These are phyloP conservation scores for Aegithalos caudatus DNA, from an alignment of 2,113 vertebrate genomes.

Conservation along the genomic window DNA sequence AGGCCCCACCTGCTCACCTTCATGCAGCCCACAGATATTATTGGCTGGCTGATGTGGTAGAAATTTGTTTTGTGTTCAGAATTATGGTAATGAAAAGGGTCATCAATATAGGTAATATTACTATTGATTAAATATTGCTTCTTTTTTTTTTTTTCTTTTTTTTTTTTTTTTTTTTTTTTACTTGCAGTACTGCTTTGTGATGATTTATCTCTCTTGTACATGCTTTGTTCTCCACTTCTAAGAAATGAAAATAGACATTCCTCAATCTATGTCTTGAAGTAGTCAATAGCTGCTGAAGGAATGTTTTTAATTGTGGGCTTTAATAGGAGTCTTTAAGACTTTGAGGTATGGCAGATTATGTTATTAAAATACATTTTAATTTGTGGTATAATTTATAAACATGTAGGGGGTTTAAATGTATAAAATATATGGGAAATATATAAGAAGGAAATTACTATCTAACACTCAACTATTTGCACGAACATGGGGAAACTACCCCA, in stretches of 20 bases:
- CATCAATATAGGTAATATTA: constrained; percentile 32
- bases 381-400: background rate
- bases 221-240: background rate
- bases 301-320: background rate
- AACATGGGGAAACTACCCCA: background rate
- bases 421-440: background rate
- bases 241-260: background rate
- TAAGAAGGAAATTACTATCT: background rate
- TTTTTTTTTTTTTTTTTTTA: background rate
- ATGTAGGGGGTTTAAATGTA: background rate
- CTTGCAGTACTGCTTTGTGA: background rate
- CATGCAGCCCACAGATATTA: background rate
- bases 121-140: constrained; percentile 35
- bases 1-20: background rate
- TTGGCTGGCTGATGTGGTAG: background rate
- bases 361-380: background rate
- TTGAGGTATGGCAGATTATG: background rate
- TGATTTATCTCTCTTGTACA: background rate
- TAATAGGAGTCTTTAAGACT: background rate
- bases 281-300: background rate
- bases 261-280: constrained; percentile 14
- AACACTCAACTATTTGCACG: background rate
- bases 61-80: constrained; percentile 17
- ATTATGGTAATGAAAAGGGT: constrained; percentile 9
- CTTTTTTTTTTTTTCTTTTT: background rate